Conservation (phyloP, 2,888 invertebrate species). For the Sinodicranocentrus sp. region DNA sequence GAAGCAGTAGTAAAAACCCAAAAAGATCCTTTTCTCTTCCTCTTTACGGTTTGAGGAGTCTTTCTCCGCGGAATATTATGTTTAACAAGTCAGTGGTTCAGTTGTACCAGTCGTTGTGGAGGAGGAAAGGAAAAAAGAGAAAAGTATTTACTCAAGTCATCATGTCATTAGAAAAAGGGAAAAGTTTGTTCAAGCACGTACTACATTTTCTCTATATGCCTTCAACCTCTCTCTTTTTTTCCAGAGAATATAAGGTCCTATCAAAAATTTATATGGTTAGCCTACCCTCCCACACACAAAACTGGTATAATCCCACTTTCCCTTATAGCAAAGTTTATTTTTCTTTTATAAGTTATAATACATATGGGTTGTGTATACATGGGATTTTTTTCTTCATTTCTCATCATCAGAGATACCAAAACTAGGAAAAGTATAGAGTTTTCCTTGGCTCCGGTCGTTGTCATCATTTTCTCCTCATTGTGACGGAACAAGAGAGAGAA, state of each 20-base stretch:
- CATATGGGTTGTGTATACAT: background rate
- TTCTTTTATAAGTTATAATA: background rate
- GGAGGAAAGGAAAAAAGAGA: background rate
- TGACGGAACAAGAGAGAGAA: background rate
- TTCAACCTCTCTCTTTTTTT: background rate
- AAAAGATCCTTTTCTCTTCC: background rate
- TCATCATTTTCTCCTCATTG: too few relatives aligned
- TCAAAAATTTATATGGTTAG: background rate
- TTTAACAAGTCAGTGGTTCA: slow-evolving; percentile 8
- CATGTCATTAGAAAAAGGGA: slow-evolving; percentile 53
- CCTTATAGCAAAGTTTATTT: background rate
- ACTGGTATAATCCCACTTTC: too few relatives aligned
- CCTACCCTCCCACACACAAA: too few relatives aligned
- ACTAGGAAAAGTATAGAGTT: too few relatives aligned
- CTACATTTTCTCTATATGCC: slow-evolving; percentile 9
- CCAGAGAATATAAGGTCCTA: background rate
- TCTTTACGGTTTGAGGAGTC: background rate
- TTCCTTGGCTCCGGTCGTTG: too few relatives aligned
- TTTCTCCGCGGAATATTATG: background rate
- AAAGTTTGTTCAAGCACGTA: slow-evolving; percentile 41
- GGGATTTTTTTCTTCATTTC: slow-evolving; percentile 26
- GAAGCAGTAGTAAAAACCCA: slow-evolving; percentile 3
- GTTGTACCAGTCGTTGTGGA: background rate
- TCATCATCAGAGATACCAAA: background rate
- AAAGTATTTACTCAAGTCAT: slow-evolving; percentile 59